A percentile compares a stretch with the other conserved stretches of the same genome.
Evolutionary conservation across 1,140 invertebrate species (phyloP).

Genomic region (Pseudomyrmex cubaensis): DNA sequence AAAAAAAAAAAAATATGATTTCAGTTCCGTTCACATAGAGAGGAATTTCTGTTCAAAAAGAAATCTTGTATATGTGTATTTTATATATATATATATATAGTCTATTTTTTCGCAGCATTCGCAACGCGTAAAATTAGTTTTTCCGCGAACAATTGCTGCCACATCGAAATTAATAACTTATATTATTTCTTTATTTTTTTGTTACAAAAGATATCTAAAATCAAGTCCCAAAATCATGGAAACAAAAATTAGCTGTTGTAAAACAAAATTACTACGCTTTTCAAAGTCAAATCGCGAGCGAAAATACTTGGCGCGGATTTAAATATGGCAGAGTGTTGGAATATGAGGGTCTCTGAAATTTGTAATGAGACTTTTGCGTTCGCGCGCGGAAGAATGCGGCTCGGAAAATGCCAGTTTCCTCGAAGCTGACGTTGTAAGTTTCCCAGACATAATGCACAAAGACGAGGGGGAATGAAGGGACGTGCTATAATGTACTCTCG

Average conservation of each 20-base stretch:
- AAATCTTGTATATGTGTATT: background rate
- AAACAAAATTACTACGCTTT: too few species aligned
- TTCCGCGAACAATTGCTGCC: background rate
- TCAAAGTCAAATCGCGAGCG: background rate
- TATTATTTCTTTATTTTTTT: constrained; percentile 3
- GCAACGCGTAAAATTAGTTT: background rate
- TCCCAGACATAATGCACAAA: constrained; percentile 33
- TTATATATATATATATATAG: too few species aligned
- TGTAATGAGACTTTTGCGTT: constrained; percentile 12
- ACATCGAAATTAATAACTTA: background rate
- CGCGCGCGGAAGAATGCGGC: constrained; percentile 29
- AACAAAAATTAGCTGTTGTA: too few species aligned
- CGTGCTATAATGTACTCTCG: constrained; percentile 41
- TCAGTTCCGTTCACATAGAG: background rate
- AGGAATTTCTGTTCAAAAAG: background rate
- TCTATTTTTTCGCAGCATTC: constrained; percentile 19
- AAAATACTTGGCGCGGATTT: constrained; percentile 20
- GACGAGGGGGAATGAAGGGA: background rate
- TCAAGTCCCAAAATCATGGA: too few species aligned
- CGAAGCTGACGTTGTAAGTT: constrained; percentile 32
- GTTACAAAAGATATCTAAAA: background rate
- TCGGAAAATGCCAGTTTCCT: constrained; percentile 26
- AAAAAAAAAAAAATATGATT: constrained; percentile 20
- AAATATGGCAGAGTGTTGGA: background rate
- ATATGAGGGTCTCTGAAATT: background rate